Conservation (phyloP, 2,113 vertebrate genomes). For the Monopterus albus region DNA sequence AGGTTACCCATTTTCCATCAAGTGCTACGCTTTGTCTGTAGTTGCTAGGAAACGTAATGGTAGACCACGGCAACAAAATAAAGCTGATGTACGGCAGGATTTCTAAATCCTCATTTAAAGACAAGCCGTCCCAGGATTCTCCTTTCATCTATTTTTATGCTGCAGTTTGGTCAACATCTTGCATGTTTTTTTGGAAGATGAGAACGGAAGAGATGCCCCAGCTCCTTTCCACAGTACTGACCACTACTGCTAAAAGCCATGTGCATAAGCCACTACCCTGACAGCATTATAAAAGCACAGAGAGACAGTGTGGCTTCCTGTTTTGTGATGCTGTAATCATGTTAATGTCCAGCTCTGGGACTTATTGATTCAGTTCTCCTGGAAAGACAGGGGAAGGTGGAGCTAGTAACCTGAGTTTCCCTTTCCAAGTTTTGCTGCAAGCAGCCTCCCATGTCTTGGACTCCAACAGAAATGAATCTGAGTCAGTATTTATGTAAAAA, state of each 20-base stretch:
- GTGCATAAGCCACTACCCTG: conserved; percentile 21
- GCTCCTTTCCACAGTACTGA: not conserved
- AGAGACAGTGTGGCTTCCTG: conserved; percentile 52
- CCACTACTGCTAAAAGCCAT: conserved; percentile 48
- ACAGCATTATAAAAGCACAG: conserved; percentile 5
- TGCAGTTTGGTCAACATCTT: conserved; percentile 29
- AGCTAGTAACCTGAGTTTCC: conserved; percentile 22
- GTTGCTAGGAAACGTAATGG: conserved; percentile 49
- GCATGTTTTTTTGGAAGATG: conserved; percentile 1
- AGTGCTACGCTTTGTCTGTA: conserved; percentile 16
- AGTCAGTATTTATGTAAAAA: conserved; percentile 36
- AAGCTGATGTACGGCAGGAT: conserved; percentile 5
- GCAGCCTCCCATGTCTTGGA: conserved; percentile 25
- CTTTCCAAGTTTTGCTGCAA: conserved; percentile 9
- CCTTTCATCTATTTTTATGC: not conserved
- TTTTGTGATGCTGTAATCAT: conserved; percentile 70
- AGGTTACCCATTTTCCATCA: conserved; percentile 31
- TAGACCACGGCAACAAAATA: conserved; percentile 3
- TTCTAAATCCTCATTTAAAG: conserved; percentile 34
- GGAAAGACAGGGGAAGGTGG: conserved; percentile 16
- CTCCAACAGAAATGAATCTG: not conserved
- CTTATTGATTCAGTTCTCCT: conserved; percentile 70
- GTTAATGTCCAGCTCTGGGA: conserved; percentile 65
- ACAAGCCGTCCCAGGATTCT: conserved; percentile 3
- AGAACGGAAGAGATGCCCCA: conserved; percentile 11